Conservation (phyloP, 2,888 invertebrate genomes). For the Acronicta psi region DNA sequence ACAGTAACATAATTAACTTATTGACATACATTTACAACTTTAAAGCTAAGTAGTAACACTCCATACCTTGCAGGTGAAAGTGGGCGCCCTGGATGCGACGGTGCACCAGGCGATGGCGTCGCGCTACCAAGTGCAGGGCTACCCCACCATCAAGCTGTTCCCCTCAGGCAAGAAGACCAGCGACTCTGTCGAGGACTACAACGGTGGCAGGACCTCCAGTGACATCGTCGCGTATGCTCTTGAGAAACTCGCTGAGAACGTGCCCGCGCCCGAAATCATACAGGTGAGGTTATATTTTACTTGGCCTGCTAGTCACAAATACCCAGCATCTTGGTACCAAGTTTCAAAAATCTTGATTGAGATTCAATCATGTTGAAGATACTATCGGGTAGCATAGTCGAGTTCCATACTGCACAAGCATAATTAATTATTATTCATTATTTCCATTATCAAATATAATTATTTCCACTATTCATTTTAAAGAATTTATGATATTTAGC, state of each 20-base stretch:
- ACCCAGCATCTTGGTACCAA: no score
- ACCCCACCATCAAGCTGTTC: conserved; percentile 99
- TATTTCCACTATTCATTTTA: no score
- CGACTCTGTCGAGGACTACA: conserved; percentile 94
- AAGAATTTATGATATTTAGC: no score
- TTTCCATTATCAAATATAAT: no score
- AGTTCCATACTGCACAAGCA: no score
- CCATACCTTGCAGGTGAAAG: conserved; percentile 89
- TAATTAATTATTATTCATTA: no score
- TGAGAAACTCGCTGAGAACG: conserved; percentile 95
- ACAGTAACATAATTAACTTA: no score
- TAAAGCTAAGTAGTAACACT: neutral
- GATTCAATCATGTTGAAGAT: no score
- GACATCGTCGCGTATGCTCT: conserved; percentile 97
- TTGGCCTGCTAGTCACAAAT: no score
- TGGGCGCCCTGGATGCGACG: conserved; percentile 99
- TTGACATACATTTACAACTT: no score
- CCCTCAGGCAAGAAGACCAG: conserved; percentile 92
- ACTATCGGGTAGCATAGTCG: no score
- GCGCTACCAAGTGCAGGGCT: conserved; percentile 96
- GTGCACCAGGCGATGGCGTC: conserved; percentile 94
- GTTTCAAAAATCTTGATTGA: no score
- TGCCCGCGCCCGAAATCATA: conserved; percentile 96
- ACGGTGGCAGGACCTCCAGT: conserved; percentile 96
- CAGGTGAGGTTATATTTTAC: conserved; percentile 86